Base-by-base conservation (phyloP, 2,113 vertebrate species). In the Caracal caracal region DNA sequence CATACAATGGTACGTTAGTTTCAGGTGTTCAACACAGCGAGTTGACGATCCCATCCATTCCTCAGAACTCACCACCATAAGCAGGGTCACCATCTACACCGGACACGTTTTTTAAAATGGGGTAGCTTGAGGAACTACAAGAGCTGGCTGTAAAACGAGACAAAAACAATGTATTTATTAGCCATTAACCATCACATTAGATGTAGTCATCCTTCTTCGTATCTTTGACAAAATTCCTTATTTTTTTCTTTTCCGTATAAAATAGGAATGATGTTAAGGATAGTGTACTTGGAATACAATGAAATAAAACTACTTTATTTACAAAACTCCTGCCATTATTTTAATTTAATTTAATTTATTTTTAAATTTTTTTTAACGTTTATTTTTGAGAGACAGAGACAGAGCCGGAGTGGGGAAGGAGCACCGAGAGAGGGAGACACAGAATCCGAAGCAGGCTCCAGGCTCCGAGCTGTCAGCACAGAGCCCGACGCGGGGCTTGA, bases 31-130 rank as follows among this genome's bases (percentile, higher is more conserved):
- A 15, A 43, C 3, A 28, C 10, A 37, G 37, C 6, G 20, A 15
- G 10, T 6, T 28, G 10, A 24, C 10, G 13, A 10, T 24, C 22
- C 4, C 10, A 5, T 24, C 1, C 22, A 1, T 43, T 43, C 71
- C 22, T 43, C 37, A 15, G 37, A 15, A 11, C 37, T 6, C 6
- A 3, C 22, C 37, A 43, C 22, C 6, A 20, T 20, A 3, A 68
- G 15, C 65, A 24, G 22, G 12, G 70, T 26, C 35, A 12, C 70
- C 70, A 26, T 1, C 37, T 73, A 22, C 37, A 26, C 2, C 3
- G 5, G 70, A 35, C 22, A 73, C 11, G 19, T 70, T 71, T 13
- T 30, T 71, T 3, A 12, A 17, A 76, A 24, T 2, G 6, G 3
- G n/a, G 3, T 24, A 47, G n/a, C 33, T 8, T 9, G 33, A 51